A percentile compares a stretch with the other conserved stretches of the same genome.
Evolutionary conservation across 35 echinoderm and acorn worm genomes (phyloP).

Genomic region (Ptychodera flava): DNA sequence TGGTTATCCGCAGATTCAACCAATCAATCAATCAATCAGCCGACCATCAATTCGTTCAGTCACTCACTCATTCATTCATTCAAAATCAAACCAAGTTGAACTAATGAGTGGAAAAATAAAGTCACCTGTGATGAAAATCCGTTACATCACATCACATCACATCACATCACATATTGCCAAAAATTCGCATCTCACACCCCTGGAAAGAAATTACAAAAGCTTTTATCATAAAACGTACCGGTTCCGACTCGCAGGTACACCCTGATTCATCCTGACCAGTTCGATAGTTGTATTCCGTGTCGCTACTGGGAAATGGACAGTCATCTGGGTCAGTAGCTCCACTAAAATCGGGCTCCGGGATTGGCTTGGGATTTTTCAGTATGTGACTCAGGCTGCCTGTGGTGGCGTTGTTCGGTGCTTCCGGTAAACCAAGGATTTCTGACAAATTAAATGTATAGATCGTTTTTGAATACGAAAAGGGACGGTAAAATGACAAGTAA

Average conservation of each 20-base stretch:
- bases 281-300: constrained; percentile 43
- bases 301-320: constrained; percentile 43
- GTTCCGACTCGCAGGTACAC: neutral
- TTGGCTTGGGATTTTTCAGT: constrained; percentile 34
- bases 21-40: too few relatives aligned
- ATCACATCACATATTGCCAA: too few relatives aligned
- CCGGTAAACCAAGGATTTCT: constrained; percentile 69
- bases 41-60: neutral
- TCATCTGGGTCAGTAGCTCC: constrained; percentile 7
- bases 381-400: constrained; percentile 74
- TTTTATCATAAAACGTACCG: neutral
- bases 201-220: too few relatives aligned
- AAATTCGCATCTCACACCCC: too few relatives aligned
- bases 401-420: constrained; percentile 84
- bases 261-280: neutral
- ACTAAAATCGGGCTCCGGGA: neutral
- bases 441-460: too few relatives aligned
- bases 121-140: too few relatives aligned
- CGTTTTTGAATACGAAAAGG: too few relatives aligned
- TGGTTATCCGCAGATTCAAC: too few relatives aligned
- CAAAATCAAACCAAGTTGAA: too few relatives aligned
- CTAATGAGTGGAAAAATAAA: too few relatives aligned
- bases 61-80: neutral
- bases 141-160: too few relatives aligned
- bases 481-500: too few relatives aligned